Evolutionary conservation across 2,113 vertebrate genomes (phyloP), one percentile per base, ranked within the genome.

Genomic region (Butorides virescens): DNA sequence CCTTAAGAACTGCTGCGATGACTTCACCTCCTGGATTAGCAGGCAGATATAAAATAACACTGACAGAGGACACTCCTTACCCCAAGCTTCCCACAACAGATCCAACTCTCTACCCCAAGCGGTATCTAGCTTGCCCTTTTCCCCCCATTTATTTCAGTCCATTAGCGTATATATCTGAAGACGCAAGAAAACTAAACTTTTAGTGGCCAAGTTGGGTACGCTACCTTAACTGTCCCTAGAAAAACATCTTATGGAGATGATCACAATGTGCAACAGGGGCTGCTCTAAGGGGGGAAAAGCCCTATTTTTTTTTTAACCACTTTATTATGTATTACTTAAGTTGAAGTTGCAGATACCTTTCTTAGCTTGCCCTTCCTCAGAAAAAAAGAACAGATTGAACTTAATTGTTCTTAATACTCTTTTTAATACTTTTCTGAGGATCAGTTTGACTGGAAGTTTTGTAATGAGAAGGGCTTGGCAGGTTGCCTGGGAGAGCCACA

Each of bases 121-220:
- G 3, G 2, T n/a, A 52, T 1, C 26, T 22, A 20, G n/a, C 36
- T 66, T 73, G 63, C n/a, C 29, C 11, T 26, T 27, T 17, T 9
- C 3, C 1, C 3, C 3, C 13, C 1, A 6, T 29, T n/a, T n/a
- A 44, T 61, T 61, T 37, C 17, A 49, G 13, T 30, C 27, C 15
- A 9, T 32, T 72, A 52, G 30, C 14, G 36, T 18, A 0, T 29
- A 11, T 30, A 4, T 27, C 71, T 44, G 20, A 55, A 56, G 23
- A 62, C 7, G 7, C 4, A n/a, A 20, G 34, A 84, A 71, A 74
- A 8, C 13, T 26, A 75, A 74, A 61, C 15, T 32, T 11, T 36
- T 15, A 21, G 15, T 20, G 27, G 5, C 49, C 22, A 59, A 66
- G 20, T 2, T 53, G 15, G 8, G 9, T 70, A 14, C 37, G 23